Conservation (phyloP, 2,113 vertebrate genomes). For the Orientallactaga bullata region DNA sequence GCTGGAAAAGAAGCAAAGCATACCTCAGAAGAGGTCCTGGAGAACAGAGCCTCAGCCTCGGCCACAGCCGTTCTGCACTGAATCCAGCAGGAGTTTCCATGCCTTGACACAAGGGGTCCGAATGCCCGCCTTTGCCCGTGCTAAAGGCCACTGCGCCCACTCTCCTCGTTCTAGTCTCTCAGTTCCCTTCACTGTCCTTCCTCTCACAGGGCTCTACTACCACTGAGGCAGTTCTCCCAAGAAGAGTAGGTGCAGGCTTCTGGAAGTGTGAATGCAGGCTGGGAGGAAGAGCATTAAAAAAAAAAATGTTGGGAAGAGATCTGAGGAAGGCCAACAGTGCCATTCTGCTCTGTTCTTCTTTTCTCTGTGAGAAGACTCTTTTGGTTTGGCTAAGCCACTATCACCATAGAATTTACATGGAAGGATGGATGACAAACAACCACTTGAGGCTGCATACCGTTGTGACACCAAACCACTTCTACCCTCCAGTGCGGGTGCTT, state of each 20-base stretch:
- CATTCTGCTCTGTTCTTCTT: background rate
- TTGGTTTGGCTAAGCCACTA: background rate
- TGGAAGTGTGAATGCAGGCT: background rate
- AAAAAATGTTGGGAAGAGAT: background rate
- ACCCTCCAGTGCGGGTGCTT: background rate
- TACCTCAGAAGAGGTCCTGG: background rate
- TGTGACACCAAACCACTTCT: background rate
- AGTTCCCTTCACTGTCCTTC: no score
- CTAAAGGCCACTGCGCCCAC: background rate
- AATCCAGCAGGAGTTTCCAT: background rate
- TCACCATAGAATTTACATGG: background rate
- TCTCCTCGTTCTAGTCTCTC: background rate
- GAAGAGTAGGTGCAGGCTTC: background rate
- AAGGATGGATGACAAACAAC: conserved; percentile 1
- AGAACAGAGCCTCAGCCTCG: rapidly evolving
- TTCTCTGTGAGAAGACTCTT: background rate
- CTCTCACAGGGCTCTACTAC: background rate
- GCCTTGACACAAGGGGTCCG: background rate
- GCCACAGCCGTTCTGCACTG: background rate
- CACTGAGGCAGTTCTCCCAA: background rate
- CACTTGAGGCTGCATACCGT: background rate
- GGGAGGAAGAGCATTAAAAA: background rate
- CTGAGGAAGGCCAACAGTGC: background rate
- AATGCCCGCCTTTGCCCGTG: background rate
- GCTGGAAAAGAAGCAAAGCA: background rate